A percentile compares a stretch with the other conserved stretches of the same genome.
Evolutionary conservation across 2,797 vertebrate species (phyloP).

Genomic region (Gallirallus australis): DNA sequence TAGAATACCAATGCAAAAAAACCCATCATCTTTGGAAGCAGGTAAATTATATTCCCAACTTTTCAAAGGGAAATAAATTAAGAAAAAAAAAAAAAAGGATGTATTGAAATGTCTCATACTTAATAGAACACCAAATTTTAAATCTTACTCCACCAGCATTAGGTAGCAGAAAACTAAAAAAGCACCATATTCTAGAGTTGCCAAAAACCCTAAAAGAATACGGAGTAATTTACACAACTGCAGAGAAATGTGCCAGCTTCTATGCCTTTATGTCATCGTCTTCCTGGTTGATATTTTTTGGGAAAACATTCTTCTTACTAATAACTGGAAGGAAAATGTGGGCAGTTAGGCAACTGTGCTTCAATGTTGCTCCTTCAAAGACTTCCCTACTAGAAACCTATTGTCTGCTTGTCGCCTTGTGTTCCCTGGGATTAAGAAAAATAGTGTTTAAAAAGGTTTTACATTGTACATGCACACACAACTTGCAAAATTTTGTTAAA

Average conservation of each 20-base stretch:
- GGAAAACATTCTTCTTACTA: background rate
- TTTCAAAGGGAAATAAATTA: background rate
- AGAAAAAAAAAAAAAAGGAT: background rate
- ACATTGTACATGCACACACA: background rate
- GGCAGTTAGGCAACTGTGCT: background rate
- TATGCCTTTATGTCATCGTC: background rate
- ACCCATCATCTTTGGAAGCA: background rate
- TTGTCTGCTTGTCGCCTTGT: background rate
- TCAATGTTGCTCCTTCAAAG: background rate
- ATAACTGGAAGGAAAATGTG: background rate
- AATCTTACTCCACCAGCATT: background rate
- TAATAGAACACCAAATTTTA: background rate
- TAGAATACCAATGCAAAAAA: background rate
- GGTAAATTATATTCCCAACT: background rate
- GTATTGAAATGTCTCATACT: background rate
- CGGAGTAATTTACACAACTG: background rate
- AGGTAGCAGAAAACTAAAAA: background rate
- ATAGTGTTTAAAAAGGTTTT: background rate
- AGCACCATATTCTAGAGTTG: background rate
- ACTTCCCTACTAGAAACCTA: background rate
- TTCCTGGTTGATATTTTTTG: background rate
- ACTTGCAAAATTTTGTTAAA: background rate
- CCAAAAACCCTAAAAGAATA: background rate
- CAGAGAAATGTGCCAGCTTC: background rate
- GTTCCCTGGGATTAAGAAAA: background rate